Evolutionary conservation across 1,140 invertebrate species (phyloP).

Genomic region (Pseudomyrmex sp.): DNA sequence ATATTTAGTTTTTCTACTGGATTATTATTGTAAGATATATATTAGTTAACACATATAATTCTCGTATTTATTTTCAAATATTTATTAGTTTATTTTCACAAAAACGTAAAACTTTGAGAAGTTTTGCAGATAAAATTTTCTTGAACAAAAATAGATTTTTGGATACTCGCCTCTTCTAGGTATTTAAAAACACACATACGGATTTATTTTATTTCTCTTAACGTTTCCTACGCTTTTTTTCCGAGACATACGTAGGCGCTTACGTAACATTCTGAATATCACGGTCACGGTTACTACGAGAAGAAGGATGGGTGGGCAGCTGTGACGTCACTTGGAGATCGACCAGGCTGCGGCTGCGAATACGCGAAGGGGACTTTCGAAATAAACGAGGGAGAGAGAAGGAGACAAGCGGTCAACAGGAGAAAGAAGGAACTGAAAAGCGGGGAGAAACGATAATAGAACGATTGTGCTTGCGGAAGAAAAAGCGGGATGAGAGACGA

Average conservation of each 20-base stretch:
- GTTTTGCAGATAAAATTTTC: background rate
- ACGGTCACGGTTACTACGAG: slow-evolving; percentile 52
- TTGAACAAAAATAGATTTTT: background rate
- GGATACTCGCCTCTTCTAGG: too few species aligned
- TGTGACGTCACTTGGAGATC: slow-evolving; percentile 62
- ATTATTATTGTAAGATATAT: background rate
- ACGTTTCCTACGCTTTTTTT: slow-evolving; percentile 10
- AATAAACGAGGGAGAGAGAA: background rate
- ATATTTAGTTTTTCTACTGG: too few species aligned
- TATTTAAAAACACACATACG: too few species aligned
- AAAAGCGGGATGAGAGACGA: slow-evolving; percentile 24
- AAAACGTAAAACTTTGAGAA: background rate
- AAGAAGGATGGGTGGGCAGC: slow-evolving; percentile 1
- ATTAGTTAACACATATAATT: background rate
- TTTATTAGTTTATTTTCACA: background rate
- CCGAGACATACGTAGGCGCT: slow-evolving; percentile 7
- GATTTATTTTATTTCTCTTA: background rate
- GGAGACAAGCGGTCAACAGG: too few species aligned
- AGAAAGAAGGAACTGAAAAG: background rate
- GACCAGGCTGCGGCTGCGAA: slow-evolving; percentile 42
- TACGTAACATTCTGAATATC: slow-evolving; percentile 1
- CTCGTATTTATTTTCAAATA: background rate
- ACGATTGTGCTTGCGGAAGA: background rate
- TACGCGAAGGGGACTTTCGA: background rate
- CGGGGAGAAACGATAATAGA: background rate